A percentile compares a stretch with the other conserved stretches of the same genome.
Evolutionary conservation across 2,797 vertebrate species (phyloP).

Genomic region (Malacoraja senta): DNA sequence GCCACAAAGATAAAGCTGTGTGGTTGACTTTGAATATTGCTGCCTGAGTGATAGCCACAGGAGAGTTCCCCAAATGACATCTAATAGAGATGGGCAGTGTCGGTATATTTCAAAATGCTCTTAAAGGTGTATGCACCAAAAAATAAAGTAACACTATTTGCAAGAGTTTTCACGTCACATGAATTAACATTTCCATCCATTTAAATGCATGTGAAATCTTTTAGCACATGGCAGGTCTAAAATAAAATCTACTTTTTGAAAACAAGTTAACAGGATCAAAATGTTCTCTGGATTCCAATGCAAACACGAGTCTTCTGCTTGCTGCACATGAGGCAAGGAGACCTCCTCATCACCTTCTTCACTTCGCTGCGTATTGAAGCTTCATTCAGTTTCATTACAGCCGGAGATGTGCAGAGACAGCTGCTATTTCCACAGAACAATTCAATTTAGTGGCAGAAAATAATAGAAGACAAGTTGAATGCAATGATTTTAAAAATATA

Average conservation of each 20-base stretch:
- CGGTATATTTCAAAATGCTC: neutral
- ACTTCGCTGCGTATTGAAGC: neutral
- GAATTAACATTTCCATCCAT: neutral
- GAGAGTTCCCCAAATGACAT: neutral
- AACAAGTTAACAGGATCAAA: neutral
- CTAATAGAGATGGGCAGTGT: neutral
- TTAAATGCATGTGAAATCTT: neutral
- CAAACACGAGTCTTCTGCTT: neutral
- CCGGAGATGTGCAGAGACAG: neutral
- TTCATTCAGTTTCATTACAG: neutral
- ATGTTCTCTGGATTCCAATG: neutral
- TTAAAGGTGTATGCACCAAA: neutral
- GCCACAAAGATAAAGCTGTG: neutral
- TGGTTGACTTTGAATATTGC: neutral
- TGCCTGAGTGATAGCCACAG: neutral
- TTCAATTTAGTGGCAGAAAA: constrained; percentile 27
- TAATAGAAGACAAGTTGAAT: constrained; percentile 27
- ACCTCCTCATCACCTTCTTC: neutral
- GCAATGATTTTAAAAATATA: neutral
- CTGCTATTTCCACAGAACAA: constrained; percentile 13
- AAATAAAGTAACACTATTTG: neutral
- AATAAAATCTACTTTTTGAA: neutral
- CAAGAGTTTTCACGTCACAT: neutral
- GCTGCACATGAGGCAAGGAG: neutral
- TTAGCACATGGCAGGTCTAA: neutral